Conservation (phyloP, 2,113 vertebrate species). For the Desmodus rotundus region DNA sequence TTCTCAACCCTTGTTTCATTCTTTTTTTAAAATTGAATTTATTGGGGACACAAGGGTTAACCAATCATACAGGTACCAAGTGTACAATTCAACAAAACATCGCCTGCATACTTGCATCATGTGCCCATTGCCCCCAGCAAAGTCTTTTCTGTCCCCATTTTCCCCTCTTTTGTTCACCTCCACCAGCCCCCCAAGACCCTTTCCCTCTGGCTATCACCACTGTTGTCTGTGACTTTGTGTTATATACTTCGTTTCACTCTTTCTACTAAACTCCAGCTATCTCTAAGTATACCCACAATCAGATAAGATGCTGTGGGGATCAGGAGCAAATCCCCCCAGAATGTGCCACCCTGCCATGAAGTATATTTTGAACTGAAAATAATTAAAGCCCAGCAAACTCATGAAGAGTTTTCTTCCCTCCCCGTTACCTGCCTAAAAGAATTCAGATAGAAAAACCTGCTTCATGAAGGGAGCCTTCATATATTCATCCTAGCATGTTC, state of each 20-base stretch:
- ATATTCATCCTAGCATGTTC: not conserved
- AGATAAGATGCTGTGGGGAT: not conserved
- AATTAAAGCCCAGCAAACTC: not conserved
- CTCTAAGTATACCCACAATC: not conserved
- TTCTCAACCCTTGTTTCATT: not conserved
- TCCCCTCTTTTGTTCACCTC: too few species aligned
- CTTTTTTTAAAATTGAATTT: too few species aligned
- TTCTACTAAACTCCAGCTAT: not conserved
- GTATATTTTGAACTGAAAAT: not conserved
- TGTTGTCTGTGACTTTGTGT: too few species aligned
- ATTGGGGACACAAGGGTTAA: too few species aligned
- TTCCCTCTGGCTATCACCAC: too few species aligned
- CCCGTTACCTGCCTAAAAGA: not conserved
- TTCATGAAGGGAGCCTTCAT: not conserved
- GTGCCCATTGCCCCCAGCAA: too few species aligned
- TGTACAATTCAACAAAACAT: too few species aligned
- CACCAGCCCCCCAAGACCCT: too few species aligned
- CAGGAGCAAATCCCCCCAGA: not conserved
- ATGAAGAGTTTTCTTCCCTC: too few species aligned
- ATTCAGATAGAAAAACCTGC: not conserved
- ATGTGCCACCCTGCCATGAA: not conserved
- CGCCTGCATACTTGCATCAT: too few species aligned
- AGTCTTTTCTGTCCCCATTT: too few species aligned
- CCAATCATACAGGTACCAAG: too few species aligned
- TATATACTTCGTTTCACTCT: not conserved